Percentiles rank a stretch among this genome's conserved stretches.
Conservation (phyloP, 2,888 invertebrate species). For the Dinocampus coccinellae region DNA sequence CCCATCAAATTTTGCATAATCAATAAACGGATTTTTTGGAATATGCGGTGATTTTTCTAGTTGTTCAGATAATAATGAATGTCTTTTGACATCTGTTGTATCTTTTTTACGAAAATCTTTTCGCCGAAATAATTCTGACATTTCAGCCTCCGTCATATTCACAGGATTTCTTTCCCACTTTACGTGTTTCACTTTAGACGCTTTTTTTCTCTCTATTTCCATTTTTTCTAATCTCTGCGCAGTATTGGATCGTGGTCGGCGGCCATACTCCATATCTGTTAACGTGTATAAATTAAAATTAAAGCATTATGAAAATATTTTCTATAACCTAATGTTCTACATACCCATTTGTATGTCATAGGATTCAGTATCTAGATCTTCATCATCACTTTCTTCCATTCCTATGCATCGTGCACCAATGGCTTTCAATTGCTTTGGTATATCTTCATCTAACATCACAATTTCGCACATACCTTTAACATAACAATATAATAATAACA, state of each 20-base stretch:
- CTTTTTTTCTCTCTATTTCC: slow-evolving; percentile 86
- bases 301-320: slow-evolving; percentile 15
- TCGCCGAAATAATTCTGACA: slow-evolving; percentile 74
- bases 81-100: slow-evolving; percentile 55
- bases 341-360: slow-evolving; percentile 82
- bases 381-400: slow-evolving; percentile 83
- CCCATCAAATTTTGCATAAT: slow-evolving; percentile 93
- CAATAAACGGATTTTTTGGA: slow-evolving; percentile 88
- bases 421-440: slow-evolving; percentile 75
- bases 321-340: slow-evolving; percentile 41
- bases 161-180: slow-evolving; percentile 78
- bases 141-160: slow-evolving; percentile 73
- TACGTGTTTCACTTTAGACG: slow-evolving; percentile 81
- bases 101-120: slow-evolving; percentile 66
- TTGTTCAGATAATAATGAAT: slow-evolving; percentile 81
- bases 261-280: slow-evolving; percentile 71
- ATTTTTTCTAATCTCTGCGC: slow-evolving; percentile 90
- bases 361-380: slow-evolving; percentile 80
- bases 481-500: not conserved
- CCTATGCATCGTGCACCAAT: slow-evolving; percentile 79
- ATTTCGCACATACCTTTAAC: slow-evolving; percentile 85
- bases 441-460: slow-evolving; percentile 88
- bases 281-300: no score
- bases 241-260: slow-evolving; percentile 86
- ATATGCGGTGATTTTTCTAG: slow-evolving; percentile 82